Conservation (phyloP, 2,888 invertebrate species). For the Campaea margaritaria region DNA sequence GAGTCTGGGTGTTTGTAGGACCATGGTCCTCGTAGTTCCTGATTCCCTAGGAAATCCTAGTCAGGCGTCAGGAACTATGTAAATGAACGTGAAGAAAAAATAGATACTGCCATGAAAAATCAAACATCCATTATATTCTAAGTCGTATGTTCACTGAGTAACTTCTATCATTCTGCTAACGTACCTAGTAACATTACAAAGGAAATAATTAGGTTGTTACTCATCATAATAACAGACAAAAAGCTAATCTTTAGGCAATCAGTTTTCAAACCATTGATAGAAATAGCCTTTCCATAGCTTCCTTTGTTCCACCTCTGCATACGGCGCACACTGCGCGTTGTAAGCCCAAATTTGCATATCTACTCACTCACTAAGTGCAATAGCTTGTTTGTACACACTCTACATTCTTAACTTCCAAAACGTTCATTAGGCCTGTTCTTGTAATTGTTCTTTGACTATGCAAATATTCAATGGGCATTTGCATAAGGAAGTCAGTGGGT, state of each 20-base stretch:
- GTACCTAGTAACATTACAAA: no score
- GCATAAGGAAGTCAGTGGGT: conserved; percentile 23
- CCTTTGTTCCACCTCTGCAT: conserved; percentile 55
- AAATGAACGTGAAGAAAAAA: no score
- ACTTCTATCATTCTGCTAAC: no score
- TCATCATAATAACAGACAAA: neutral
- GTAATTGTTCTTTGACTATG: conserved; percentile 34
- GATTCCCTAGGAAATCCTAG: no score
- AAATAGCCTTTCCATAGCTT: conserved; percentile 46
- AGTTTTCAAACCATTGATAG: neutral
- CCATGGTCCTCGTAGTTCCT: no score
- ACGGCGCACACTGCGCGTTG: conserved; percentile 71
- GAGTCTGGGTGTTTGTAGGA: no score
- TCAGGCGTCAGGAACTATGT: no score
- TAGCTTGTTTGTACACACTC: conserved; percentile 80
- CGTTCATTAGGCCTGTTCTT: conserved; percentile 40
- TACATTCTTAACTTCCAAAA: conserved; percentile 61
- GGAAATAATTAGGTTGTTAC: no score
- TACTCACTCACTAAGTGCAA: conserved; percentile 81
- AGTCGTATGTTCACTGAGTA: no score
- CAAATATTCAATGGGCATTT: conserved; percentile 30
- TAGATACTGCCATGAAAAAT: no score
- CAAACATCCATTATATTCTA: no score
- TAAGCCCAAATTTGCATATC: conserved; percentile 82
- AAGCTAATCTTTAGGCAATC: neutral